Base-by-base conservation (phyloP, 2,113 vertebrate species). In the Oreocharis arfaki region DNA sequence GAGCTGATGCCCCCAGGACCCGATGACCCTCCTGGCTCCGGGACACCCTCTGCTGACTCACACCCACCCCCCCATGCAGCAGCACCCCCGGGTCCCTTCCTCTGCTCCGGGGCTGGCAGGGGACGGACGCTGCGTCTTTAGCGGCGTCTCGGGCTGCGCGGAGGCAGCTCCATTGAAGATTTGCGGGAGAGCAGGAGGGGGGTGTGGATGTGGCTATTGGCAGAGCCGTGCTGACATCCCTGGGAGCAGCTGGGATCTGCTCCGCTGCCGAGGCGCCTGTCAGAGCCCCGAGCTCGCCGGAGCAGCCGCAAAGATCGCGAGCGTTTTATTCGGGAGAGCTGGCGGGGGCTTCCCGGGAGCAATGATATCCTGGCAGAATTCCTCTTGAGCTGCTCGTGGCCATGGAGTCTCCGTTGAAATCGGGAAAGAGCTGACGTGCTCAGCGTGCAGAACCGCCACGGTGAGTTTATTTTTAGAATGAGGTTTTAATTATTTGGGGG, bases 151-250 rank as follows among this genome's bases (percentile, higher is more conserved):
- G 11, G 95, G 94, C 95, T 68, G 49, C 95, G 98, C 94, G 95
- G 98, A 98, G 97, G 98, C 98, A 96, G 98, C 78, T 96, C 97
- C 91, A 79, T 92, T 93, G 90, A 98, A 98, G 96, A 59, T 97
- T 97, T 98, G 98, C 98, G 96, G 98, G 98, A 97, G 97, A 97
- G 95, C 94, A 30, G 96, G 61, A 90, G 84, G 90, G 93, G 95
- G 92, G 78, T 95, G 97, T 95, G 96, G 93, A 93, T 97, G 96
- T 96, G 97, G 96, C 96, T 96, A 90, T 97, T 97, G 97, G 97
- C 98, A 98, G 98, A 96, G 97, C 97, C 94, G 87, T 90, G 69
- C 44, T 98, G 98, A 95, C 97, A 98, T 97, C 98, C 96, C 95
- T 96, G 87, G 53, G 91, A 98, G 82, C 98, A 98, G 98, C 98